These are phyloP conservation scores for Akabosia matsudoensis DNA, from an alignment of 1,140 invertebrate species.

Conservation along the genomic window DNA sequence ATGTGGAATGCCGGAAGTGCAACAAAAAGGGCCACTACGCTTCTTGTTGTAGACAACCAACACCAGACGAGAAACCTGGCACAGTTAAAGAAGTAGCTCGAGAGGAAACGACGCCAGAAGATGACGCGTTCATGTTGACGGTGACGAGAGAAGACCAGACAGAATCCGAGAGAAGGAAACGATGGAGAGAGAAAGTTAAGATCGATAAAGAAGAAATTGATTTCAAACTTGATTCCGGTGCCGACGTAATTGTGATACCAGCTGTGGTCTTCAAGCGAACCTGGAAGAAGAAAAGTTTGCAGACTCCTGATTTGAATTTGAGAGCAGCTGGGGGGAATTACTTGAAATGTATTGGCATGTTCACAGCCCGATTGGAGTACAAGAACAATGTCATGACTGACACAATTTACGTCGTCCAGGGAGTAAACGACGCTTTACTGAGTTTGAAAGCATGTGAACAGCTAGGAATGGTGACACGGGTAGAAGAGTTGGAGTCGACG, in stretches of 20 bases:
- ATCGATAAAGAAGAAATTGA: background rate
- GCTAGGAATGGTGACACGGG: background rate
- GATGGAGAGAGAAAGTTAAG: constrained; percentile 6
- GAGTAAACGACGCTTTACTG: background rate
- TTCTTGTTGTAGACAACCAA: constrained; percentile 2
- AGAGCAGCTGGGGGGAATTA: background rate
- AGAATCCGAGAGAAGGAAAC: background rate
- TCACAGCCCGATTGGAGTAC: background rate
- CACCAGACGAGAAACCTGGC: background rate
- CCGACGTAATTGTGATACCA: constrained; percentile 26
- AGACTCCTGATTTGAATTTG: background rate
- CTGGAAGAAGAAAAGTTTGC: background rate
- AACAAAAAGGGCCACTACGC: constrained; percentile 15
- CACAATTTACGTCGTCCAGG: background rate
- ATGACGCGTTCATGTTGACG: background rate
- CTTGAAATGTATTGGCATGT: background rate
- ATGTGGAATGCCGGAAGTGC: constrained; percentile 9
- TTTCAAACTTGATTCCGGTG: constrained; percentile 33
- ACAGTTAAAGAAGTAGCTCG: background rate
- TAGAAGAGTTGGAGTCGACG: background rate
- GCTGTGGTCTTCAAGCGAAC: background rate
- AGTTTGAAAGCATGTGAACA: background rate
- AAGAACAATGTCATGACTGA: background rate
- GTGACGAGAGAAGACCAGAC: background rate
- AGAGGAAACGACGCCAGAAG: background rate